Evolutionary conservation across 2,113 vertebrate species (phyloP).

Genomic region (Athene cunicularia): DNA sequence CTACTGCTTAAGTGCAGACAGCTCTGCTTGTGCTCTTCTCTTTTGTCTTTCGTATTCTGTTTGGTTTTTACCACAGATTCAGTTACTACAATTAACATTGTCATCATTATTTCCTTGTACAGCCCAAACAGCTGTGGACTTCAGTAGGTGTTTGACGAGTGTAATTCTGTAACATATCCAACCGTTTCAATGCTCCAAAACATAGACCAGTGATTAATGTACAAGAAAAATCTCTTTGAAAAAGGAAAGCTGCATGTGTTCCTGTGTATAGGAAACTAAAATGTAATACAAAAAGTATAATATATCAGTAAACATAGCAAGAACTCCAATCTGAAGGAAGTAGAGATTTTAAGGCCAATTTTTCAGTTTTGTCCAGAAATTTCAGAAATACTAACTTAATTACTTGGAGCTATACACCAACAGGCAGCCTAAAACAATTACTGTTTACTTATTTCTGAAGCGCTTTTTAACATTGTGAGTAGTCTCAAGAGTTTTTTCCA

Average conservation of each 20-base stretch:
- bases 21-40: not conserved
- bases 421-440: not conserved
- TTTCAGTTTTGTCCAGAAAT: constrained; percentile 30
- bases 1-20: not conserved
- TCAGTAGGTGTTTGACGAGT: not conserved
- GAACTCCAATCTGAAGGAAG: not conserved
- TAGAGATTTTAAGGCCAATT: not conserved
- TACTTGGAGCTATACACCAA: not conserved
- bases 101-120: not conserved
- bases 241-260: accelerated
- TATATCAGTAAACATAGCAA: not conserved
- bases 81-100: not conserved
- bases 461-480: not conserved
- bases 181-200: not conserved
- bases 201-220: not conserved
- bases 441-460: not conserved
- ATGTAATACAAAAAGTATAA: not conserved
- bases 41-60: not conserved
- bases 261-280: not conserved
- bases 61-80: not conserved
- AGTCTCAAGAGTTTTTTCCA: not conserved
- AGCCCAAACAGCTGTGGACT: not conserved
- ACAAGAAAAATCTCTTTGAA: accelerated
- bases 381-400: not conserved
- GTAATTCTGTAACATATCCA: not conserved